phyloP scores from a whole-genome alignment of 2,113 vertebrate genomes.

The Python bivittatus region DNA sequence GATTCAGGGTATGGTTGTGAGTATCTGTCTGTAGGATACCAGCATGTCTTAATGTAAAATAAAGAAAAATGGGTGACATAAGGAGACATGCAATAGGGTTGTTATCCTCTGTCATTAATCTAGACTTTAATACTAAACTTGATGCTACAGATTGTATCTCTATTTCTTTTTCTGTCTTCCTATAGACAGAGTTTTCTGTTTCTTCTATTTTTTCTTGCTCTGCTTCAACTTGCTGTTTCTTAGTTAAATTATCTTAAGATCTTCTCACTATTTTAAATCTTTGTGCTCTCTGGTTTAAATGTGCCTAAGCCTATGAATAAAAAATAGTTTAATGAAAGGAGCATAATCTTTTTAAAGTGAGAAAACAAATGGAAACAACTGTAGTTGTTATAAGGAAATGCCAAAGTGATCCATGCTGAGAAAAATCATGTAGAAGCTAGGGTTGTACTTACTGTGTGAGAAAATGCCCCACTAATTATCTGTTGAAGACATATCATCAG shows the following conservation, averaged over 20 bases:
- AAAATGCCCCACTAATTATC: neutral
- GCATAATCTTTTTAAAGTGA: neutral
- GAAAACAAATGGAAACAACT: neutral
- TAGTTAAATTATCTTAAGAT: neutral
- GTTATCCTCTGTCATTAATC: too few species aligned
- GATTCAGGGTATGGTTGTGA: neutral
- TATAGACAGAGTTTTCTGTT: neutral
- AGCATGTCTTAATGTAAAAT: neutral
- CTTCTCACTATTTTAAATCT: neutral
- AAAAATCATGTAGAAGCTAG: neutral
- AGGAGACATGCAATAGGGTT: neutral
- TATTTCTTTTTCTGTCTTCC: neutral
- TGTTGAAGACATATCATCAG: neutral
- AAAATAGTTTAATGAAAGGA: neutral
- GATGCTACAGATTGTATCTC: neutral
- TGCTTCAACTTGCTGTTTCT: neutral
- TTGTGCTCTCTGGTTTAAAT: neutral
- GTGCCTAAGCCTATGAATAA: neutral
- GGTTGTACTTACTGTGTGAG: neutral
- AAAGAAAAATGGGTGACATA: neutral
- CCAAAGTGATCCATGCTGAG: neutral
- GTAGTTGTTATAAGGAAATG: neutral
- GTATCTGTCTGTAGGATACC: neutral
- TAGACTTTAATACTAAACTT: neutral
- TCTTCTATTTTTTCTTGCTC: neutral